These are phyloP conservation scores for Laticauda colubrina DNA, from an alignment of 2,113 vertebrate genomes.

Conservation along the genomic window DNA sequence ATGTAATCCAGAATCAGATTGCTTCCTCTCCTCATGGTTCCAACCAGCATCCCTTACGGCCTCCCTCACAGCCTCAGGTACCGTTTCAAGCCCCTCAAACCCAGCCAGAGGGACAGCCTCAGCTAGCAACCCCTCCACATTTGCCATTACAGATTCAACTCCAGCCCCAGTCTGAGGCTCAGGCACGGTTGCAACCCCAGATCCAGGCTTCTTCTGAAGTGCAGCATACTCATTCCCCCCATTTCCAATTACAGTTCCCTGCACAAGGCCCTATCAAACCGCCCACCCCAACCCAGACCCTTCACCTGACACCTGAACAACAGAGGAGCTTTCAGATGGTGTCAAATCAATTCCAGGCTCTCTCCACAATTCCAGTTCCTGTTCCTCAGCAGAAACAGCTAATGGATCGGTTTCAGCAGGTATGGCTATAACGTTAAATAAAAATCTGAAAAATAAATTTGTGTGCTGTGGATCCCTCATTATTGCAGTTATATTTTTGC, in stretches of 20 bases:
- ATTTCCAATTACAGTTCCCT: slow-evolving; percentile 77
- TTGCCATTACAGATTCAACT: slow-evolving; percentile 34
- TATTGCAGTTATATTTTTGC: neutral
- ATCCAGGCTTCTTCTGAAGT: slow-evolving; percentile 13
- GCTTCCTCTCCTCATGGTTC: slow-evolving; percentile 66
- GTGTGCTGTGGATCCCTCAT: neutral
- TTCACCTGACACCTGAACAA: slow-evolving; percentile 76
- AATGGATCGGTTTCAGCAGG: slow-evolving; percentile 89
- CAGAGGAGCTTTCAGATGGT: slow-evolving; percentile 83
- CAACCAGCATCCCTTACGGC: slow-evolving; percentile 54
- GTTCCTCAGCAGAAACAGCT: slow-evolving; percentile 82
- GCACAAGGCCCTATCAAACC: slow-evolving; percentile 67
- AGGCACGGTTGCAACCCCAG: slow-evolving; percentile 33
- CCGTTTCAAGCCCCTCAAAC: slow-evolving; percentile 52
- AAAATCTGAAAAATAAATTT: no score
- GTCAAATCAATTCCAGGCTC: slow-evolving; percentile 77
- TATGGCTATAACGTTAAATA: slow-evolving; percentile 42
- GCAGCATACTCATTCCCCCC: slow-evolving; percentile 53
- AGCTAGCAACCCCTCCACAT: slow-evolving; percentile 23
- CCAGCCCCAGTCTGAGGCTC: slow-evolving; percentile 35
- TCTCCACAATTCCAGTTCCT: slow-evolving; percentile 74
- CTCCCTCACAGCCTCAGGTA: slow-evolving; percentile 67
- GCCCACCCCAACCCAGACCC: slow-evolving; percentile 69
- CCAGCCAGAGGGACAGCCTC: slow-evolving; percentile 37
- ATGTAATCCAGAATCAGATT: slow-evolving; percentile 83